phyloP scores from a whole-genome alignment of 2,797 vertebrate species.

The Pelochelys cantorii region DNA sequence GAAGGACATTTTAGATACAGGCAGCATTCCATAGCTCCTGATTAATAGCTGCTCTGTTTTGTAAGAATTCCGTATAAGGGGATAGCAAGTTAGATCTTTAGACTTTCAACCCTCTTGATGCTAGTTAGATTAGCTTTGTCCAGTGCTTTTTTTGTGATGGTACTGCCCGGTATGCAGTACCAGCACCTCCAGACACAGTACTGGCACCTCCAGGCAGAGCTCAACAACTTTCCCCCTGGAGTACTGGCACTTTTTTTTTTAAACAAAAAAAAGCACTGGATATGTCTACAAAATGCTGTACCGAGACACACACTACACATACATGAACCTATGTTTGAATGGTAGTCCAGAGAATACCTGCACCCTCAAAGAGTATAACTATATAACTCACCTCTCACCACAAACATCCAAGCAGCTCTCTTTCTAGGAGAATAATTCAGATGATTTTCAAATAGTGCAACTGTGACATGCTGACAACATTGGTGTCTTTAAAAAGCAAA shows the following conservation, averaged over 20 bases:
- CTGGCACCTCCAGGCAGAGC: too few relatives aligned
- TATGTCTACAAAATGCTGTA: not conserved
- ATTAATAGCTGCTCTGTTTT: not conserved
- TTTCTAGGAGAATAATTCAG: not conserved
- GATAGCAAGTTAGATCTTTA: not conserved
- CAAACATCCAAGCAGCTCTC: not conserved
- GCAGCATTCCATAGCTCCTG: not conserved
- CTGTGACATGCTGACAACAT: not conserved
- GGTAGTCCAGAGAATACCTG: not conserved
- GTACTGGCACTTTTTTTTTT: too few relatives aligned
- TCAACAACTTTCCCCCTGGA: too few relatives aligned
- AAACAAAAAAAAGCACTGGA: too few relatives aligned
- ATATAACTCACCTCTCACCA: slow-evolving; percentile 23
- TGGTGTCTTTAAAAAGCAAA: not conserved
- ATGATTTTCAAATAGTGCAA: not conserved
- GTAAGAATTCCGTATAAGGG: not conserved
- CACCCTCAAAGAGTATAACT: not conserved
- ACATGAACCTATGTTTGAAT: not conserved
- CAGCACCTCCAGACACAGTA: too few relatives aligned
- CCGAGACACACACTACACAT: not conserved
- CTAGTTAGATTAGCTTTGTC: not conserved
- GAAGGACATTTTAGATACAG: not conserved
- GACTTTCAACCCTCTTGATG: not conserved
- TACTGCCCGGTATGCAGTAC: too few relatives aligned
- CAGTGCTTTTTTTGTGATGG: too few relatives aligned